phyloP scores from a whole-genome alignment of 2,797 vertebrate genomes.

The Huso huso region DNA sequence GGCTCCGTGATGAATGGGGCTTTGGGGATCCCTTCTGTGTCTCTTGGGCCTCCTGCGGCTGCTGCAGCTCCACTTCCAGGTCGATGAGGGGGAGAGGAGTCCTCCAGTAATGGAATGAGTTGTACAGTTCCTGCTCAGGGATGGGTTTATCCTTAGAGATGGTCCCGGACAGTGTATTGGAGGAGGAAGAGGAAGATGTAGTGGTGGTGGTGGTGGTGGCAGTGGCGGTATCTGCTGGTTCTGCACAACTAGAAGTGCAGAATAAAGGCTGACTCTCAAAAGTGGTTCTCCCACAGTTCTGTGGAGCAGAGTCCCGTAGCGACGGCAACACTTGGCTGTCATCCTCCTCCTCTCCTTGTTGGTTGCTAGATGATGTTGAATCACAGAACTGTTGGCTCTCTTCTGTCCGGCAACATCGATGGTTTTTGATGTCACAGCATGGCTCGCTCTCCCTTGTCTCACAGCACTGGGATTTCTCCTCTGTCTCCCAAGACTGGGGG shows the following conservation, averaged over 20 bases:
- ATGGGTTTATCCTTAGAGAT: slow-evolving; percentile 27
- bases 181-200: background rate
- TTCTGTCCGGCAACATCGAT: no score
- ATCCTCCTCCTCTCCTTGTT: slow-evolving; percentile 3
- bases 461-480: no score
- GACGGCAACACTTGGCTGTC: background rate
- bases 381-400: no score
- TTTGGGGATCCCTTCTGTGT: slow-evolving; percentile 19
- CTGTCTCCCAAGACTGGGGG: no score
- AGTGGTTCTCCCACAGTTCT: slow-evolving; percentile 32
- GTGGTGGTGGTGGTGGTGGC: slow-evolving; percentile 21
- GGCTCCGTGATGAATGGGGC: slow-evolving; percentile 27
- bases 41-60: slow-evolving; percentile 33
- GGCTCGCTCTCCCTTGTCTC: no score
- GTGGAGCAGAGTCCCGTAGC: slow-evolving; percentile 23
- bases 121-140: slow-evolving; percentile 71
- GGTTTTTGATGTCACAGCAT: no score
- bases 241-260: background rate
- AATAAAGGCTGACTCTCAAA: slow-evolving; percentile 7
- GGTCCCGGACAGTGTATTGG: no score
- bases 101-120: slow-evolving; percentile 84
- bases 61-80: slow-evolving; percentile 66
- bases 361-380: no score
- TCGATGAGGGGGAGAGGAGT: slow-evolving; percentile 75
- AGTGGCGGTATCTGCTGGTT: background rate